Evolutionary conservation across 2,113 vertebrate genomes (phyloP).

Genomic region (Heliornis fulica): DNA sequence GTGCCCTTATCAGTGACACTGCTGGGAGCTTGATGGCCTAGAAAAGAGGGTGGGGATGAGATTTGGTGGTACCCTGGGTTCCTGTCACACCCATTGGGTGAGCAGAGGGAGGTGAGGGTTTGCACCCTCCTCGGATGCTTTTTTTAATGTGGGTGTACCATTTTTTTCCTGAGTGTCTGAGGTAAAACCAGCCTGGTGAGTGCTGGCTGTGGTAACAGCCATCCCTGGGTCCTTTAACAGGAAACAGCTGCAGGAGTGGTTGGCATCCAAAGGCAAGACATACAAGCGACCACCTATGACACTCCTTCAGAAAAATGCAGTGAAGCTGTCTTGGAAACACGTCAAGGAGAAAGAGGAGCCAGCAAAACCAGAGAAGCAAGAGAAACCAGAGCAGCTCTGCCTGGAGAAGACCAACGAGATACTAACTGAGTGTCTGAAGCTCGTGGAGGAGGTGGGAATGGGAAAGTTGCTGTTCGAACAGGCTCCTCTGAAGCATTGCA

Average conservation of each 20-base stretch:
- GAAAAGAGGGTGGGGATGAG: not conserved
- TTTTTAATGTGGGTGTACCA: not conserved
- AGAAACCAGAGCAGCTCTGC: slow-evolving; percentile 66
- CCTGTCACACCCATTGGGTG: rapidly evolving
- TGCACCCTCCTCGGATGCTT: not conserved
- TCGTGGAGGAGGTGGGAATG: slow-evolving; percentile 77
- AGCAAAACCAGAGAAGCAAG: slow-evolving; percentile 71
- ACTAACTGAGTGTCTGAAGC: slow-evolving; percentile 80
- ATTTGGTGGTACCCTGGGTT: not conserved
- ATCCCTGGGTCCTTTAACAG: slow-evolving; percentile 56
- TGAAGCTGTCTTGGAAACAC: slow-evolving; percentile 63
- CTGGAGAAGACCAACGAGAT: slow-evolving; percentile 73
- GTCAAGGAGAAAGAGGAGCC: slow-evolving; percentile 76
- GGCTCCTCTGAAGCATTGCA: not conserved
- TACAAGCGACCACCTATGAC: slow-evolving; percentile 92
- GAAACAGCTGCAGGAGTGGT: slow-evolving; percentile 87
- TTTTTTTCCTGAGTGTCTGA: not conserved
- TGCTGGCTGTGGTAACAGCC: not conserved
- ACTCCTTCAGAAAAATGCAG: slow-evolving; percentile 49
- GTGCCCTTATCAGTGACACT: not conserved
- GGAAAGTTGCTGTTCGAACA: not conserved
- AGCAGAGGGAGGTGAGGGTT: not conserved
- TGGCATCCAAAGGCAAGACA: slow-evolving; percentile 81
- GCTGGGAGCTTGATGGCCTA: not conserved
- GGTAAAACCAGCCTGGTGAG: not conserved